Evolutionary conservation across 2,113 vertebrate genomes (phyloP).

Genomic region (Eretmochelys imbricata): DNA sequence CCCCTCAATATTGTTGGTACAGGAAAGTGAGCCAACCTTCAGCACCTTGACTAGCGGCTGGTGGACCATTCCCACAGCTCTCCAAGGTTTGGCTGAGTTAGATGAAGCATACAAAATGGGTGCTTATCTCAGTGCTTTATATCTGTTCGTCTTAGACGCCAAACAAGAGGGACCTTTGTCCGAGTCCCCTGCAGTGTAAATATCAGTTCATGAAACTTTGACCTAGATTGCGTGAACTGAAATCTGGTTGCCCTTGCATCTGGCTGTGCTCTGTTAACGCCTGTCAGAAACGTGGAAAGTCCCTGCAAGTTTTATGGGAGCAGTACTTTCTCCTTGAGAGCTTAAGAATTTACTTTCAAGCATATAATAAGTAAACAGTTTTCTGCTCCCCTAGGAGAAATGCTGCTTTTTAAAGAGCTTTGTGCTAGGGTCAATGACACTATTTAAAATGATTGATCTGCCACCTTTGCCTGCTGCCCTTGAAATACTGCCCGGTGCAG

Average conservation of each 20-base stretch:
- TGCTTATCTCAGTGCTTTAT: background rate
- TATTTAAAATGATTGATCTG: rapidly evolving
- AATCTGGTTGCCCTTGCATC: background rate
- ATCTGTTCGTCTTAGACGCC: background rate
- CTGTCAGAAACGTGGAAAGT: background rate
- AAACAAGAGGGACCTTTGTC: background rate
- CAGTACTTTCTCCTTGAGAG: background rate
- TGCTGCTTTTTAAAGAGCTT: background rate
- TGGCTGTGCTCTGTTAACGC: rapidly evolving
- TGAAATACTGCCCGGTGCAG: background rate
- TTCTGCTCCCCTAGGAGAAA: background rate
- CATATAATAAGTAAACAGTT: rapidly evolving
- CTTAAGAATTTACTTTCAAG: background rate
- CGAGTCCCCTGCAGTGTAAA: rapidly evolving
- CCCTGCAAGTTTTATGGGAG: background rate
- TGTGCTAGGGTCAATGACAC: background rate
- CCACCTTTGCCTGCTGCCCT: background rate
- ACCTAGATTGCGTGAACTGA: background rate
- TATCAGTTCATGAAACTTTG: rapidly evolving
- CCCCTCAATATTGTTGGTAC: background rate
- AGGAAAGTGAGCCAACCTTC: background rate
- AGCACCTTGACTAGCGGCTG: background rate
- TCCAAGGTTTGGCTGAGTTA: background rate
- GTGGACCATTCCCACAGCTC: background rate
- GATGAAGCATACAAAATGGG: rapidly evolving